Evolutionary conservation across 1,140 invertebrate species (phyloP), one percentile per base, ranked within the genome.

Genomic region (Branchinecta lynchi): DNA sequence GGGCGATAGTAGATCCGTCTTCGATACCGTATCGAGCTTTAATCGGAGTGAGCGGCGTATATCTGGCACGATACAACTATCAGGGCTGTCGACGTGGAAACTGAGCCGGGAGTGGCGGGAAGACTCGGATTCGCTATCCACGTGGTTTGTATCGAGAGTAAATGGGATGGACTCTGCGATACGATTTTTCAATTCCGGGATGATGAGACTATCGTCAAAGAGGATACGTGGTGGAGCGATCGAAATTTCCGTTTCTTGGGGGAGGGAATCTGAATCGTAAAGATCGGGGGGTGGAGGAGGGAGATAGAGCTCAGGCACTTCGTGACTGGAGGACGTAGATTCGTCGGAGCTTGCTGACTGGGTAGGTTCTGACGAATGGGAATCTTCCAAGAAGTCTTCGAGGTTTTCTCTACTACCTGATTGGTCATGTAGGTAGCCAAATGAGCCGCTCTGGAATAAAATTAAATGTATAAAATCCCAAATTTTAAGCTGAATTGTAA

Each of bases 51-150:
- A 12, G 12, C 17, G 51, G 17, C 51, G 51, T 15, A 60, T 60
- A 60, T 60, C 51, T 60, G 51, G 51, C 51, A 60, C 51, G 17
- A 60, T 60, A 60, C 17, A 60, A 60, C 51, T 60, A 20, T 60
- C 51, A 3, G 51, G 51, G 17, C 51, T 60, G 12, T 60, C 51
- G 17, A 20, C 6, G 6, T 60, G 51, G 51, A 60, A 60, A 20
- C 51, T 60, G 12, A 60, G 51, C 17, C 17, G 51, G 12, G 51
- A 60, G 12, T 20, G 51, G 17, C 17, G 51, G 17, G 51, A 60
- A 20, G 51, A 60, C 6, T 60, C 51, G 3, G 51, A 60, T 60
- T 60, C 51, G 12, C 17, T 20, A 20, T 60, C 51, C 12, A 60
- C 51, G 12, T 60, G 51, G 12, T 60, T 20, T 15, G 17, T 20